A percentile compares a stretch with the other conserved stretches of the same genome.
These are phyloP conservation scores for Gadopsis marmoratus DNA, from an alignment of 2,797 vertebrate species.

Conservation along the genomic window DNA sequence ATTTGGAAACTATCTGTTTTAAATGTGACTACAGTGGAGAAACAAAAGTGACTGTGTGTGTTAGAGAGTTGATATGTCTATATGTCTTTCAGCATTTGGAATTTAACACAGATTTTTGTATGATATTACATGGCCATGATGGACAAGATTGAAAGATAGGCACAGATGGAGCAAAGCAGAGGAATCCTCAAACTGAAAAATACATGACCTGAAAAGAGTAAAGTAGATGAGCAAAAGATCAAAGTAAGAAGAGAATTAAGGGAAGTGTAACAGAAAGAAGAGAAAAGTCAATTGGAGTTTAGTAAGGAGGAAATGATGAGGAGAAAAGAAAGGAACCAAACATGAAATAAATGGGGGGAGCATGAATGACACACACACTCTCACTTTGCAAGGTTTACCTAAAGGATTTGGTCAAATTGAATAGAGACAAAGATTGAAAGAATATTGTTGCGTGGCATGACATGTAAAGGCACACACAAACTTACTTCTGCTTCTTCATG, in stretches of 20 bases:
- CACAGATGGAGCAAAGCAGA: not conserved
- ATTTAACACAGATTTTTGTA: not conserved
- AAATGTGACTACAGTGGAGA: not conserved
- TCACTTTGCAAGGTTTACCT: not conserved
- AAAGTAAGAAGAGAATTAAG: not conserved
- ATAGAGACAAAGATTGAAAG: not conserved
- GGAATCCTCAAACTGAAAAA: constrained; percentile 1
- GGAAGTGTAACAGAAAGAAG: not conserved
- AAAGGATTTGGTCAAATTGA: constrained; percentile 3
- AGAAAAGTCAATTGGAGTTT: not conserved
- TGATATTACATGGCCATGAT: not conserved
- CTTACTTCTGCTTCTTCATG: constrained; percentile 34
- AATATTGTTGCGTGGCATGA: not conserved
- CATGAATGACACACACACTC: not conserved
- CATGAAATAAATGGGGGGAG: not conserved
- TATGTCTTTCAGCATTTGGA: not conserved
- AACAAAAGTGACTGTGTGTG: not conserved
- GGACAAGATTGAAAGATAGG: not conserved
- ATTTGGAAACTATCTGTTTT: constrained; percentile 6
- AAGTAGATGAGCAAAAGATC: not conserved
- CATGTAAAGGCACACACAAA: constrained; percentile 2
- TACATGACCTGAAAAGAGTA: constrained; percentile 1
- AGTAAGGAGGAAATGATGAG: not conserved
- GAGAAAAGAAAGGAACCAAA: not conserved
- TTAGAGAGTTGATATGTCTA: not conserved